These are phyloP conservation scores for Ceratosolen fusciceps DNA, from an alignment of 1,140 invertebrate species.

Conservation along the genomic window DNA sequence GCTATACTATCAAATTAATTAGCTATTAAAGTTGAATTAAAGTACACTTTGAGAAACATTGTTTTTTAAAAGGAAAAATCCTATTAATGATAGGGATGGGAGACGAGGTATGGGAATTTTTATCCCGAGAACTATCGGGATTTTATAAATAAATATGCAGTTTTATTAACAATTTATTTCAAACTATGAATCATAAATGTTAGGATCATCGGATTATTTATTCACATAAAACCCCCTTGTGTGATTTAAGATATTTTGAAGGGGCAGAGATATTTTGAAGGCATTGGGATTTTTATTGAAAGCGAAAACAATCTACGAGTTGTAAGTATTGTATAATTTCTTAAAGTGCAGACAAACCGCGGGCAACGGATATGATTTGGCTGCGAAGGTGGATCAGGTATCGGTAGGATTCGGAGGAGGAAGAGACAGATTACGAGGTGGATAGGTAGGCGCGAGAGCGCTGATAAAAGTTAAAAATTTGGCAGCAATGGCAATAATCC, in stretches of 20 bases:
- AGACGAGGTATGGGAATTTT: background rate
- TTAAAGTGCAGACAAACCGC: background rate
- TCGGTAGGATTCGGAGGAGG: too few species aligned
- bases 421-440: background rate
- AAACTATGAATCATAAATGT: slow-evolving; percentile 2
- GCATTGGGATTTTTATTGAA: background rate
- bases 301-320: background rate
- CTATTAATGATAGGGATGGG: slow-evolving; percentile 3
- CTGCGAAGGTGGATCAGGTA: background rate
- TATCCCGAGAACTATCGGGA: background rate
- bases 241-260: slow-evolving; percentile 1
- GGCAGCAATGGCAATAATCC: slow-evolving; percentile 1
- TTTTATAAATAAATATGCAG: background rate
- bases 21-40: slow-evolving; percentile 20
- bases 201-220: background rate
- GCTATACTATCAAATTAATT: slow-evolving; percentile 29
- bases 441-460: background rate
- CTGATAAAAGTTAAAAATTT: background rate
- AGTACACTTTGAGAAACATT: background rate
- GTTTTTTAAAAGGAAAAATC: slow-evolving; percentile 5
- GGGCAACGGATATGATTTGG: background rate
- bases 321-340: background rate
- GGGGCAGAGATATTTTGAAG: background rate
- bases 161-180: background rate
- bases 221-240: background rate